Conservation (phyloP, 1,140 invertebrate genomes). For the Stegodyphus dumicola region DNA sequence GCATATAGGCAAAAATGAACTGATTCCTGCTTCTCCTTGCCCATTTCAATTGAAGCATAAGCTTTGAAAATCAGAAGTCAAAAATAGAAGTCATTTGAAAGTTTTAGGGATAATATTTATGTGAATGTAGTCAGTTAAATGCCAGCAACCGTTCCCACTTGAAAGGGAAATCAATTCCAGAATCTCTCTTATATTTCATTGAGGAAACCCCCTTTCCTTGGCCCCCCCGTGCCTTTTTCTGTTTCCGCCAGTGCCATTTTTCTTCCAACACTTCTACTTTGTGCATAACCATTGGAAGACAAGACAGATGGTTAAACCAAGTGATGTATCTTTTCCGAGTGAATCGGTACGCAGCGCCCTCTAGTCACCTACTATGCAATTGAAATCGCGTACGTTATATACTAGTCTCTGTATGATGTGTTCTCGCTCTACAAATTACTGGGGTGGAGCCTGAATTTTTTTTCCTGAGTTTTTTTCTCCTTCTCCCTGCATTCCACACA, state of each 20-base stretch:
- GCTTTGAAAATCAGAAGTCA: no score
- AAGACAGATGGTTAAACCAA: conserved; percentile 55
- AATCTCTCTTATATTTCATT: conserved; percentile 43
- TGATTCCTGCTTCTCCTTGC: no score
- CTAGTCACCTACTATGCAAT: conserved; percentile 46
- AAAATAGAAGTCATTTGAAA: no score
- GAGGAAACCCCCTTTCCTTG: neutral
- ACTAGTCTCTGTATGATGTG: conserved; percentile 22
- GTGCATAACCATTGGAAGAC: conserved; percentile 40
- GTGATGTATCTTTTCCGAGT: conserved; percentile 53
- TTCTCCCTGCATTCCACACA: neutral
- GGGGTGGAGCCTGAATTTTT: conserved; percentile 53
- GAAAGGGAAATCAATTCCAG: conserved; percentile 26
- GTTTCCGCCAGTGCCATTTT: conserved; percentile 44
- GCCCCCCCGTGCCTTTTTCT: neutral
- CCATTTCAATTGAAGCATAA: no score
- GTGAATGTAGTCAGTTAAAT: conserved; percentile 19
- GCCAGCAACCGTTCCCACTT: neutral
- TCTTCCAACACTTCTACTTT: conserved; percentile 52
- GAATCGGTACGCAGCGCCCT: conserved; percentile 22
- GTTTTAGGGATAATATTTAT: no score
- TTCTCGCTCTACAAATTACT: conserved; percentile 48
- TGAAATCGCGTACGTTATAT: conserved; percentile 52
- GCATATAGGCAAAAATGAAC: no score
- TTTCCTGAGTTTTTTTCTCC: conserved; percentile 11